These are phyloP conservation scores for Sebastes taczanowskii DNA, from an alignment of 2,797 vertebrate species.

Conservation along the genomic window DNA sequence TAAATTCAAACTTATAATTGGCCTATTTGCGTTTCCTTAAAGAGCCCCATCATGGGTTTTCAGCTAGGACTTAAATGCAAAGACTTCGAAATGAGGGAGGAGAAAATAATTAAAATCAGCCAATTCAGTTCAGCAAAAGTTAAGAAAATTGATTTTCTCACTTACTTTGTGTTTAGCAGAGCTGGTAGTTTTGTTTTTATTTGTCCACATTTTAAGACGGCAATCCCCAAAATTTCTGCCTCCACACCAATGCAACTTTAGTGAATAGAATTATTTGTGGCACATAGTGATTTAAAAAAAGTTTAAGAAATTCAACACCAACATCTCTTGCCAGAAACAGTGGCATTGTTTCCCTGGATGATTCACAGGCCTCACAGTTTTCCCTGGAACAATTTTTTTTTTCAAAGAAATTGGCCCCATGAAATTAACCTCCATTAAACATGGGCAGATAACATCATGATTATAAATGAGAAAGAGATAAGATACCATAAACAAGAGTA, in stretches of 20 bases:
- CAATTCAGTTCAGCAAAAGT: neutral
- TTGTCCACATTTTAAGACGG: neutral
- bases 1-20: neutral
- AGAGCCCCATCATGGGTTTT: neutral
- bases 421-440: neutral
- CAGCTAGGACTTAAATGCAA: neutral
- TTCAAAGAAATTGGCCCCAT: neutral
- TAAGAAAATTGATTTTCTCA: neutral
- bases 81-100: neutral
- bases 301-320: neutral
- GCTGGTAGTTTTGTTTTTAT: neutral
- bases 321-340: neutral
- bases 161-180: neutral
- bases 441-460: neutral
- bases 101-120: neutral
- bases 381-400: neutral
- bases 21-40: neutral
- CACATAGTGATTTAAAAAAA: neutral
- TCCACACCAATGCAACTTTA: neutral
- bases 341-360: neutral
- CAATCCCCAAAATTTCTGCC: neutral
- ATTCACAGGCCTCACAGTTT: neutral
- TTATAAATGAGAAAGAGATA: neutral
- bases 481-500: neutral
- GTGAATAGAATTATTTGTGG: neutral